Evolutionary conservation across 2,888 invertebrate species (phyloP).

Genomic region (Margaritifera margaritifera): DNA sequence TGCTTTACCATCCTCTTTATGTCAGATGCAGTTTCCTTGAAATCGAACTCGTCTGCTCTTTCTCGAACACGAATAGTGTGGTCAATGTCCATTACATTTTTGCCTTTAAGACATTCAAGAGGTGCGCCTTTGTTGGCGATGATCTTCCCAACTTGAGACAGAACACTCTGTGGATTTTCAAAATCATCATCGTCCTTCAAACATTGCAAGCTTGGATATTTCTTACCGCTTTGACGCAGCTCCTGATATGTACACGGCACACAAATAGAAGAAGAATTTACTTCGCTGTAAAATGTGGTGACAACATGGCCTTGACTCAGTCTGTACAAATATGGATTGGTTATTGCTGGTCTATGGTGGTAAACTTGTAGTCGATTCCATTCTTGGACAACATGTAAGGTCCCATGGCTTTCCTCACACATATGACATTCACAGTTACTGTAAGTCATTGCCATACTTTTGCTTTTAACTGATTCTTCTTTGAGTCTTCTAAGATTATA

Average conservation of each 20-base stretch:
- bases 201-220: slow-evolving; percentile 45
- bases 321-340: slow-evolving; percentile 54
- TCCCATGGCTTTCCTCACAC: slow-evolving; percentile 62
- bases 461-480: slow-evolving; percentile 56
- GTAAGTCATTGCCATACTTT: slow-evolving; percentile 63
- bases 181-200: slow-evolving; percentile 47
- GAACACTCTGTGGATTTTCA: slow-evolving; percentile 39
- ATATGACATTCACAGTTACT: slow-evolving; percentile 60
- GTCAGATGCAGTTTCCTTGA: slow-evolving; percentile 47
- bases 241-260: slow-evolving; percentile 64
- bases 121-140: slow-evolving; percentile 60
- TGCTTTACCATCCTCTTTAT: slow-evolving; percentile 59
- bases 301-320: slow-evolving; percentile 58
- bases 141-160: slow-evolving; percentile 62
- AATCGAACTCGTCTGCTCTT: slow-evolving; percentile 57
- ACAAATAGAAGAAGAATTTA: slow-evolving; percentile 64
- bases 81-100: slow-evolving; percentile 66
- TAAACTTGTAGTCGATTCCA: slow-evolving; percentile 54
- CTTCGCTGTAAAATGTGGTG: slow-evolving; percentile 62
- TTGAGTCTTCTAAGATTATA: slow-evolving; percentile 52
- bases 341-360: slow-evolving; percentile 49
- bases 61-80: slow-evolving; percentile 58
- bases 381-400: slow-evolving; percentile 64
- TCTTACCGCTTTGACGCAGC: slow-evolving; percentile 48
- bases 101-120: slow-evolving; percentile 60